Evolutionary conservation across 2,888 invertebrate species (phyloP).

Genomic region (Teleiodes luculella): DNA sequence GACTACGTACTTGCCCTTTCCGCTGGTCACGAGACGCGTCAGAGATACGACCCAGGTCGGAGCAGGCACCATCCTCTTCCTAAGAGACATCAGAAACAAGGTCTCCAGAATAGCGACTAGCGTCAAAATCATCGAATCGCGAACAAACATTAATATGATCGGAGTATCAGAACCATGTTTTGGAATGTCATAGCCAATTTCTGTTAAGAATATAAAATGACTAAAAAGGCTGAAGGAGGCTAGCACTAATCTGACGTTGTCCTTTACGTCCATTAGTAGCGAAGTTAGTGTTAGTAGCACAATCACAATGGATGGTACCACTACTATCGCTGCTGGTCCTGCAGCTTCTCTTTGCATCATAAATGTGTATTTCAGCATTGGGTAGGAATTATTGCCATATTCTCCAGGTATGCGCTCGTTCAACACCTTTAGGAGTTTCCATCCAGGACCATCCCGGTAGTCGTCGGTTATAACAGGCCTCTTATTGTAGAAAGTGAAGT

Average conservation of each 20-base stretch:
- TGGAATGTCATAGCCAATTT: slow-evolving; percentile 80
- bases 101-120: slow-evolving; percentile 55
- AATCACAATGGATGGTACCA: slow-evolving; percentile 77
- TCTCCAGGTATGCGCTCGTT: slow-evolving; percentile 66
- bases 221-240: slow-evolving; percentile 79
- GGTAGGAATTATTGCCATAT: slow-evolving; percentile 79
- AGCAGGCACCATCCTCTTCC: slow-evolving; percentile 44
- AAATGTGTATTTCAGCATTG: slow-evolving; percentile 78
- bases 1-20: slow-evolving; percentile 61
- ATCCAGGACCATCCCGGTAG: slow-evolving; percentile 76
- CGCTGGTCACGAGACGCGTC: slow-evolving; percentile 48
- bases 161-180: slow-evolving; percentile 79
- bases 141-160: slow-evolving; percentile 66
- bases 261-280: slow-evolving; percentile 77
- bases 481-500: slow-evolving; percentile 58
- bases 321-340: slow-evolving; percentile 74
- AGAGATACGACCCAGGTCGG: slow-evolving; percentile 53
- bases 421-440: slow-evolving; percentile 72
- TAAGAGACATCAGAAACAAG: slow-evolving; percentile 53
- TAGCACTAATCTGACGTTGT: slow-evolving; percentile 75
- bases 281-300: slow-evolving; percentile 78
- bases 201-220: slow-evolving; percentile 79
- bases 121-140: slow-evolving; percentile 67
- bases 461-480: slow-evolving; percentile 62
- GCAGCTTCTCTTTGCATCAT: slow-evolving; percentile 77